Evolutionary conservation across 1,140 invertebrate species (phyloP).

Genomic region (Parapsyche elsis): DNA sequence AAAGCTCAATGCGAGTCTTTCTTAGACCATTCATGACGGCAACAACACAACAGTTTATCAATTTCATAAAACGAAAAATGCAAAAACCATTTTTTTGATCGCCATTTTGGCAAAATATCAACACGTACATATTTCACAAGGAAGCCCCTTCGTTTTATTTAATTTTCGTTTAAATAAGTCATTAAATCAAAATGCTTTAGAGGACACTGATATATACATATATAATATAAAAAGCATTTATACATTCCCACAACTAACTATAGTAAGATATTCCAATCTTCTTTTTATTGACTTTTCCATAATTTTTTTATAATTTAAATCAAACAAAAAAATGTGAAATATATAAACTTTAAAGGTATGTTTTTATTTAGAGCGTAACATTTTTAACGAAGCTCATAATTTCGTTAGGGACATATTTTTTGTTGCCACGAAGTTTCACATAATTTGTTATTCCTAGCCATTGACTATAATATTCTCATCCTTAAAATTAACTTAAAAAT

Average conservation of each 20-base stretch:
- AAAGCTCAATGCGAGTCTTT: slow-evolving; percentile 28
- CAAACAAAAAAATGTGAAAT: slow-evolving; percentile 44
- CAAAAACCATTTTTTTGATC: slow-evolving; percentile 27
- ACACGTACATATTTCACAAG: slow-evolving; percentile 37
- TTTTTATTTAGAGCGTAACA: slow-evolving; percentile 24
- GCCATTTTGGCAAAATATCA: slow-evolving; percentile 10
- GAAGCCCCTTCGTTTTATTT: slow-evolving; percentile 35
- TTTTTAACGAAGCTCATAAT: slow-evolving; percentile 13
- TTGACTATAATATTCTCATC: slow-evolving; percentile 51
- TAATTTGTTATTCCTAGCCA: slow-evolving; percentile 45
- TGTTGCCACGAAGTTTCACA: slow-evolving; percentile 38
- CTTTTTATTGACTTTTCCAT: slow-evolving; percentile 53
- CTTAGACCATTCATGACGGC: slow-evolving; percentile 9
- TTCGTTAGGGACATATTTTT: neutral
- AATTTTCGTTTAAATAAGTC: slow-evolving; percentile 17
- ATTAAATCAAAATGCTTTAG: slow-evolving; percentile 32
- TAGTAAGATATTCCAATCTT: slow-evolving; percentile 51
- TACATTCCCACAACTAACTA: slow-evolving; percentile 50
- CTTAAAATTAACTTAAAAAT: slow-evolving; percentile 55
- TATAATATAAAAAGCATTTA: slow-evolving; percentile 50
- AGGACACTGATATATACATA: slow-evolving; percentile 50
- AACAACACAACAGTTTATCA: slow-evolving; percentile 7
- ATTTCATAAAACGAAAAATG: slow-evolving; percentile 25
- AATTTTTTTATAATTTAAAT: slow-evolving; percentile 53
- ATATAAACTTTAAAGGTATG: slow-evolving; percentile 19